Percentiles rank a stretch among this genome's conserved stretches.
These are phyloP conservation scores for Phyto melanocephala DNA, from an alignment of 2,888 invertebrate species.

Conservation along the genomic window DNA sequence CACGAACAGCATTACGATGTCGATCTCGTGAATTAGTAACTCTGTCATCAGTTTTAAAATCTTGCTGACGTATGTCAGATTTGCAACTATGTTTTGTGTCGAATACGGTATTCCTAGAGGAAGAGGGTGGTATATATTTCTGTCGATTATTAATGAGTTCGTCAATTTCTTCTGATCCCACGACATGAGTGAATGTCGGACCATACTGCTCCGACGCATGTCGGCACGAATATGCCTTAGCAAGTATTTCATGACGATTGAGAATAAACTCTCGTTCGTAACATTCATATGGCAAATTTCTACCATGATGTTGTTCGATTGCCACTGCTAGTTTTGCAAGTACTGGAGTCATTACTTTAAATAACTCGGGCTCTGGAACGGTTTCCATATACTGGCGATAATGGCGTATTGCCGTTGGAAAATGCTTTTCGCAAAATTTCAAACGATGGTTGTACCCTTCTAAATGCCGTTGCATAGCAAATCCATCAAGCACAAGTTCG, in stretches of 20 bases:
- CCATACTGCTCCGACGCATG: constrained; percentile 84
- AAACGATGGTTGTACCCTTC: constrained; percentile 87
- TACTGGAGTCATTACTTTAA: constrained; percentile 77
- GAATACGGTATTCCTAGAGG: constrained; percentile 37
- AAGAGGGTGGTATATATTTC: constrained; percentile 46
- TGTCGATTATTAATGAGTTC: constrained; percentile 69
- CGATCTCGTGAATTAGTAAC: neutral
- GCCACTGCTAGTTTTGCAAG: constrained; percentile 83
- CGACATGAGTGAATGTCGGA: constrained; percentile 80
- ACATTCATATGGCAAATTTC: constrained; percentile 84
- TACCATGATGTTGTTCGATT: constrained; percentile 87
- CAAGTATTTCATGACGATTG: constrained; percentile 82
- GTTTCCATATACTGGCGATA: constrained; percentile 82
- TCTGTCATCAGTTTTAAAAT: neutral
- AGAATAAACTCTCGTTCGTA: constrained; percentile 84
- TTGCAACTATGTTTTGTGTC: constrained; percentile 2
- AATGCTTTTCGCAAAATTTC: constrained; percentile 83
- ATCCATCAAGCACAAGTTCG: constrained; percentile 86
- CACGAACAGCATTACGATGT: constrained; percentile 10
- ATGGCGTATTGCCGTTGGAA: constrained; percentile 82
- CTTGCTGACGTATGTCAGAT: neutral
- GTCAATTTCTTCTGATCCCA: constrained; percentile 78
- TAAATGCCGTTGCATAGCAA: constrained; percentile 88
- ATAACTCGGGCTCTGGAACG: constrained; percentile 75
- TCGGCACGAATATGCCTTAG: constrained; percentile 83